Evolutionary conservation across 2,888 invertebrate genomes (phyloP).

Genomic region (Lasioglossum leucozonium): DNA sequence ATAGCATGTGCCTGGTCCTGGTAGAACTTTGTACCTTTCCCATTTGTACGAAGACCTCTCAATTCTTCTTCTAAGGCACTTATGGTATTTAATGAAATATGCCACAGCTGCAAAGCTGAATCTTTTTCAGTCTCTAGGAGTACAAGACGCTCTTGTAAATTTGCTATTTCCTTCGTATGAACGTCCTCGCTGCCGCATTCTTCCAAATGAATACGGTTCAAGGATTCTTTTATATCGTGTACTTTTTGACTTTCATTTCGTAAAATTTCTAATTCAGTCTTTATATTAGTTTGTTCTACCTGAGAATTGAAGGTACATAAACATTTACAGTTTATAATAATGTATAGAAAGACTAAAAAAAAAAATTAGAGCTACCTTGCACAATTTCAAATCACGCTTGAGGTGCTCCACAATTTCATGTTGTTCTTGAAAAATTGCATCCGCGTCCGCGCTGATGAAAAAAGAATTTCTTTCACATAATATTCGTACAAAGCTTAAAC

Average conservation of each 20-base stretch:
- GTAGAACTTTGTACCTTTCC: slow-evolving; percentile 70
- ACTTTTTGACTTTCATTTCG: slow-evolving; percentile 71
- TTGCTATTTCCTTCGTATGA: slow-evolving; percentile 69
- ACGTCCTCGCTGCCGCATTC: slow-evolving; percentile 59
- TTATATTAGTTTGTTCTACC: slow-evolving; percentile 78
- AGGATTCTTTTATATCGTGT: slow-evolving; percentile 70
- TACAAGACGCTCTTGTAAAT: slow-evolving; percentile 78
- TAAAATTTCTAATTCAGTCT: slow-evolving; percentile 73
- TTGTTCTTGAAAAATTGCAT: slow-evolving; percentile 73
- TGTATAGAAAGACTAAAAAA: not conserved
- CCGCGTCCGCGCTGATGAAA: slow-evolving; percentile 62
- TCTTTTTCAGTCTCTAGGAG: slow-evolving; percentile 87
- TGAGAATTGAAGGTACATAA: slow-evolving; percentile 40
- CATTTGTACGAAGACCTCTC: slow-evolving; percentile 83
- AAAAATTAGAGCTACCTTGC: slow-evolving; percentile 75
- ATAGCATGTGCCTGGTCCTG: slow-evolving; percentile 79
- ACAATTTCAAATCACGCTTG: slow-evolving; percentile 75
- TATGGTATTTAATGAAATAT: slow-evolving; percentile 88
- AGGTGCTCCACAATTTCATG: slow-evolving; percentile 71
- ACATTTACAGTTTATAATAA: not conserved
- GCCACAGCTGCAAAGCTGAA: slow-evolving; percentile 88
- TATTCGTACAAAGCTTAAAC: not conserved
- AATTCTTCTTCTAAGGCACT: slow-evolving; percentile 89
- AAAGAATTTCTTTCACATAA: slow-evolving; percentile 3
- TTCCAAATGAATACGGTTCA: slow-evolving; percentile 69